Conservation (phyloP, 2,888 invertebrate species). For the Penaeus monodon region DNA sequence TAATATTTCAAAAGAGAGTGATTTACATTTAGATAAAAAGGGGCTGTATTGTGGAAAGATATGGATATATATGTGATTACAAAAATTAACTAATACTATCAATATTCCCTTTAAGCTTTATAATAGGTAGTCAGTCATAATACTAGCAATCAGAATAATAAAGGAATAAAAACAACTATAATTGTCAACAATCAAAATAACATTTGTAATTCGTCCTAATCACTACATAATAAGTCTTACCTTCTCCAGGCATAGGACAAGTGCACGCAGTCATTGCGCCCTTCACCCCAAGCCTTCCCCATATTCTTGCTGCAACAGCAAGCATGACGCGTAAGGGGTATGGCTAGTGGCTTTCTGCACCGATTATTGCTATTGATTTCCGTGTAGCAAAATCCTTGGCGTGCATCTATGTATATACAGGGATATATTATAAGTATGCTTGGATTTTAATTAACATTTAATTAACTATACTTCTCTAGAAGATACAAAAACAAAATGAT, state of each 20-base stretch:
- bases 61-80: too few relatives aligned
- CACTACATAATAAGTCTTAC: slow-evolving; percentile 70
- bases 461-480: too few relatives aligned
- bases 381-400: slow-evolving; percentile 83
- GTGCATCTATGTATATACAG: slow-evolving; percentile 76
- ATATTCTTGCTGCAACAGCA: slow-evolving; percentile 89
- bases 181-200: too few relatives aligned
- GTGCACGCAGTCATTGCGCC: slow-evolving; percentile 77
- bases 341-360: slow-evolving; percentile 79
- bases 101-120: too few relatives aligned
- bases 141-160: too few relatives aligned
- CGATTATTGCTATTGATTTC: slow-evolving; percentile 78
- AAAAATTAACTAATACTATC: too few relatives aligned
- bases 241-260: slow-evolving; percentile 77
- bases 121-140: too few relatives aligned
- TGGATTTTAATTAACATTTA: neutral
- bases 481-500: too few relatives aligned
- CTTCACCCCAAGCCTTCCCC: slow-evolving; percentile 87
- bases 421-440: neutral
- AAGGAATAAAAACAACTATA: neutral
- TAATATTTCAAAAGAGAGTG: too few relatives aligned
- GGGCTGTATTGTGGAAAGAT: too few relatives aligned
- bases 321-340: slow-evolving; percentile 82
- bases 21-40: too few relatives aligned
- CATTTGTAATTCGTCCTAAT: slow-evolving; percentile 14